Percentiles rank a stretch among this genome's conserved stretches.
These are phyloP conservation scores for Carabus problematicus DNA, from an alignment of 2,888 invertebrate genomes.

Conservation along the genomic window DNA sequence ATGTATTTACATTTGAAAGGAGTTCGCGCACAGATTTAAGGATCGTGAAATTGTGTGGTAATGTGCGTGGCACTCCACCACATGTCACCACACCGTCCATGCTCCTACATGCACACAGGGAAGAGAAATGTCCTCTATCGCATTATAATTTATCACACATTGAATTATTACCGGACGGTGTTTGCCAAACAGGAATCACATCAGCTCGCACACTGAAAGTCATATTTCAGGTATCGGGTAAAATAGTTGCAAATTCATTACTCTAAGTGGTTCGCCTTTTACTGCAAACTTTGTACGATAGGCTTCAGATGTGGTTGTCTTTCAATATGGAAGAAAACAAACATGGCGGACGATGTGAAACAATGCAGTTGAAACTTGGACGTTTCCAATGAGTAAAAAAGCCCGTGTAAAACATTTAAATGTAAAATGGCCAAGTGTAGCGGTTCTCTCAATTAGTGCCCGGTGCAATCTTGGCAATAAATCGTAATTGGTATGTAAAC, in stretches of 20 bases:
- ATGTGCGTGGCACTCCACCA: constrained; percentile 6
- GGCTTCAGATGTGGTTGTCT: too few relatives aligned
- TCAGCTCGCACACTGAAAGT: too few relatives aligned
- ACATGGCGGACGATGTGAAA: too few relatives aligned
- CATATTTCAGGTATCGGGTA: too few relatives aligned
- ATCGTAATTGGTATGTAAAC: constrained; percentile 40
- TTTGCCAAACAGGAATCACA: constrained; percentile 6
- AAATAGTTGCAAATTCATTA: too few relatives aligned
- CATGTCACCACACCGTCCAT: constrained; percentile 2
- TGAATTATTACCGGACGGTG: constrained; percentile 10
- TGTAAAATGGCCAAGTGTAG: constrained; percentile 1
- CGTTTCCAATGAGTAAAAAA: too few relatives aligned
- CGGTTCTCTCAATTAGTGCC: constrained; percentile 11
- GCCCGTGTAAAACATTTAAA: not conserved
- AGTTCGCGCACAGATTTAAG: constrained; percentile 13
- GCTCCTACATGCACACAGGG: not conserved
- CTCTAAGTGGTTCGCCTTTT: too few relatives aligned
- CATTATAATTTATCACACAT: constrained; percentile 17
- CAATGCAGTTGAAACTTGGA: too few relatives aligned
- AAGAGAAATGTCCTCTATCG: not conserved
- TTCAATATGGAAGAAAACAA: too few relatives aligned
- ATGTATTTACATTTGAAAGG: constrained; percentile 16
- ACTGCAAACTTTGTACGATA: too few relatives aligned
- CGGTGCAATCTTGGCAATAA: constrained; percentile 21
- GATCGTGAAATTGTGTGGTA: constrained; percentile 20